Evolutionary conservation across 2,888 invertebrate species (phyloP), one percentile per base, ranked within the genome.

Genomic region (Siphlonurus alternatus): DNA sequence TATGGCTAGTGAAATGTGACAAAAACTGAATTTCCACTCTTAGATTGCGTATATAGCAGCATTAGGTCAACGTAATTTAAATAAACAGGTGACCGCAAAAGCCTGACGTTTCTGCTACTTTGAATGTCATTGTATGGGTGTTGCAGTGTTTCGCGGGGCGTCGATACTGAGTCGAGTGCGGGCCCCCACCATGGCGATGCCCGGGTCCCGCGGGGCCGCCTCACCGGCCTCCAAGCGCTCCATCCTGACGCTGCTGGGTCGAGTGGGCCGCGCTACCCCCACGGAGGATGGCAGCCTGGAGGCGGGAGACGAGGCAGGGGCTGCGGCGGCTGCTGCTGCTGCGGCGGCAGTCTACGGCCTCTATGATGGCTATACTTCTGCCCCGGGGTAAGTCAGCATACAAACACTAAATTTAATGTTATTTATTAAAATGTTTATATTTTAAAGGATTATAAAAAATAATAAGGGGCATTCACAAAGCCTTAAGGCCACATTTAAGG

Each of bases 331-430:
- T 7, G 56, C 56, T 18, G 56, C 56, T 7, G 56, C 56, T 7
- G 56, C 56, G 5, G 56, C 56, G 19, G 56, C 56, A n/a, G 56
- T 56, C 22, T 56, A 56, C 20, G 56, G 56, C 56, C 56, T 56
- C 56, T 56, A 56, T 22, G 56, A 56, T 56, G 56, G 56, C 56
- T 56, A 56, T 20, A 22, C 56, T 7, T 7, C 56, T 18, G 56
- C 56, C 7, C 56, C 56, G 20, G 56, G 56, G 56, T 56, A 22
- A 56, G 56, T 56, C 22, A n/a, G 20, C 38, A 38, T 38, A n/a
- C n/a, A n/a, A n/a, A n/a, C n/a, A n/a, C n/a, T n/a, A n/a, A n/a
- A n/a, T n/a, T n/a, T n/a, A n/a, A n/a, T n/a, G n/a, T n/a, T n/a
- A n/a, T n/a, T n/a, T n/a, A n/a, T n/a, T n/a, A n/a, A n/a, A n/a